Evolutionary conservation across 1,140 invertebrate species (phyloP).

Genomic region (Druon quercuslanigerum): DNA sequence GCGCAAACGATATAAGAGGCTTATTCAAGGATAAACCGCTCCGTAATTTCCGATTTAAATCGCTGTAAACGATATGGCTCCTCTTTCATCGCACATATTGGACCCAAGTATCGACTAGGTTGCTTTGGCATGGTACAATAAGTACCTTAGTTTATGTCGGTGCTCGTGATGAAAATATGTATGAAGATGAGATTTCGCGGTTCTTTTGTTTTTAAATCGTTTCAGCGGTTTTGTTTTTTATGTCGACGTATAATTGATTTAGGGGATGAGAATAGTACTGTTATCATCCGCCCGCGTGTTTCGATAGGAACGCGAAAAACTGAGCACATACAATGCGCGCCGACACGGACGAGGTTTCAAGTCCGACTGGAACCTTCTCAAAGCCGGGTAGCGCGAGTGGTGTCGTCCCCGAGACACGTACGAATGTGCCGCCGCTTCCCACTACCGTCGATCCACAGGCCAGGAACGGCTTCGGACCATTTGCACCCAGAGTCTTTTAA

Average conservation of each 20-base stretch:
- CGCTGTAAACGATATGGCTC: too few relatives aligned
- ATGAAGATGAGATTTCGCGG: too few relatives aligned
- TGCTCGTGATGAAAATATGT: too few relatives aligned
- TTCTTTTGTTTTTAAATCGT: neutral
- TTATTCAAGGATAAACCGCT: too few relatives aligned
- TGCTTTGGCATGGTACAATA: too few relatives aligned
- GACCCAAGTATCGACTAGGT: too few relatives aligned
- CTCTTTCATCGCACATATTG: too few relatives aligned
- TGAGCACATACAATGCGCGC: conserved; percentile 51
- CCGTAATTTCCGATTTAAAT: too few relatives aligned
- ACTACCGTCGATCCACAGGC: conserved; percentile 36
- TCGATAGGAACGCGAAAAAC: conserved; percentile 43
- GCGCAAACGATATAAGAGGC: too few relatives aligned
- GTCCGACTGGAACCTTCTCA: conserved; percentile 60
- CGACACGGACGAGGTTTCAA: conserved; percentile 48
- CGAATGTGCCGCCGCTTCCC: conserved; percentile 49
- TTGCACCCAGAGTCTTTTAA: neutral
- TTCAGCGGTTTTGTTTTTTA: neutral
- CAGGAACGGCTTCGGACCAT: neutral
- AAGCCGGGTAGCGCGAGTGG: conserved; percentile 62
- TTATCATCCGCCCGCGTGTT: conserved; percentile 41
- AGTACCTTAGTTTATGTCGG: too few relatives aligned
- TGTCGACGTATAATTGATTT: neutral
- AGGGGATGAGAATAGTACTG: neutral
- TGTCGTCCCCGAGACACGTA: conserved; percentile 61